A percentile compares a stretch with the other conserved stretches of the same genome.
phyloP scores from a whole-genome alignment of 2,113 vertebrate genomes.

The Coturnix japonica region DNA sequence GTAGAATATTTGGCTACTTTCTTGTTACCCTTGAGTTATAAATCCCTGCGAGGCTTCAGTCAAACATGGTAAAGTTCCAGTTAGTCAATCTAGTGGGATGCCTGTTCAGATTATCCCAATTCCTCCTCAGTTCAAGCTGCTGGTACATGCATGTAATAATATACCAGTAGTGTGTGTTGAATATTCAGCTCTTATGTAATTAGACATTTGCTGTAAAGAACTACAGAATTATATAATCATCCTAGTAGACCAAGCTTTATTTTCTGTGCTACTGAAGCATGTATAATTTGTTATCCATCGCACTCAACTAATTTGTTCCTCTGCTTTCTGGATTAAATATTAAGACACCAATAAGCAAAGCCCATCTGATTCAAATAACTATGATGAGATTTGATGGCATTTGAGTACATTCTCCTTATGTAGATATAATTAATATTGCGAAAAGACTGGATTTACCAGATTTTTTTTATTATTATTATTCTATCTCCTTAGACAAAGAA shows the following conservation, averaged over 20 bases:
- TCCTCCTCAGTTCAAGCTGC: slow-evolving; percentile 13
- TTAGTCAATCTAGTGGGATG: slow-evolving; percentile 13
- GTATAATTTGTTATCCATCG: neutral
- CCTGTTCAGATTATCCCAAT: slow-evolving; percentile 36
- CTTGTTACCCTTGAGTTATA: slow-evolving; percentile 26
- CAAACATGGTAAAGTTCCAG: slow-evolving; percentile 7
- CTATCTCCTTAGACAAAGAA: neutral
- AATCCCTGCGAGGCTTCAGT: neutral
- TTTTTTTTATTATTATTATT: neutral
- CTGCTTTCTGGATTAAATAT: neutral
- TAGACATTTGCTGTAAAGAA: slow-evolving; percentile 10
- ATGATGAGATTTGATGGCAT: neutral
- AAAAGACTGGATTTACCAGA: neutral
- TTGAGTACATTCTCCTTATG: rapidly evolving
- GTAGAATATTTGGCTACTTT: neutral
- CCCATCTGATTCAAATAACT: neutral
- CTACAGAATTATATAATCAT: slow-evolving; percentile 9
- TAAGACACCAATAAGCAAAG: neutral
- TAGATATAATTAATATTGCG: neutral
- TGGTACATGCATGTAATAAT: slow-evolving; percentile 29
- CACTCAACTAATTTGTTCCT: neutral
- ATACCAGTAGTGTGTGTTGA: neutral
- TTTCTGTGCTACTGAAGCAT: neutral
- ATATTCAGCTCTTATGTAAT: slow-evolving; percentile 31
- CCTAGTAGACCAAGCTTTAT: neutral